These are phyloP conservation scores for Trichogramma pretiosum DNA, from an alignment of 1,140 invertebrate species.

Conservation along the genomic window DNA sequence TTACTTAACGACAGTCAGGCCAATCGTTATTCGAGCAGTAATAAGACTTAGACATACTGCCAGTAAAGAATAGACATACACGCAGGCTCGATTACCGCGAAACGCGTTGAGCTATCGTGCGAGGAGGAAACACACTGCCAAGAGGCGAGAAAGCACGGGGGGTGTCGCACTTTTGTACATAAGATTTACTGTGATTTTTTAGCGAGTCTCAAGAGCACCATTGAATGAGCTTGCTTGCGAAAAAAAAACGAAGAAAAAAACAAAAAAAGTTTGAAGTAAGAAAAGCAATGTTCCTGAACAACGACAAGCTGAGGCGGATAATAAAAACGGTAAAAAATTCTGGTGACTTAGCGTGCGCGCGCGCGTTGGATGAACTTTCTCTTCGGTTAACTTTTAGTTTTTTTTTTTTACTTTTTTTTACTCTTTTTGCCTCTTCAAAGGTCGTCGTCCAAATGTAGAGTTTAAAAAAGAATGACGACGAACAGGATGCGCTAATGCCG, in stretches of 20 bases:
- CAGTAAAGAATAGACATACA: no score
- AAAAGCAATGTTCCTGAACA: constrained; percentile 10
- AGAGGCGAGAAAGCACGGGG: neutral
- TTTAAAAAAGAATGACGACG: constrained; percentile 10
- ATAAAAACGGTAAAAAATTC: no score
- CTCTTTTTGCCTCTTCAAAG: constrained; percentile 6
- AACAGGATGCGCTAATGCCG: constrained; percentile 21
- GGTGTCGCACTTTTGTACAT: constrained; percentile 16
- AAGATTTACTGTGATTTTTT: constrained; percentile 17
- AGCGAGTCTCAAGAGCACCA: constrained; percentile 1
- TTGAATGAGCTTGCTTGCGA: constrained; percentile 8
- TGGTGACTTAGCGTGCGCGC: neutral
- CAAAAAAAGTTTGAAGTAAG: no score
- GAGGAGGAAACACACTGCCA: neutral
- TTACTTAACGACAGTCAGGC: no score
- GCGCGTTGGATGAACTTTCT: constrained; percentile 10
- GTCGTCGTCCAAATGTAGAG: constrained; percentile 1
- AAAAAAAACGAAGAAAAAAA: no score
- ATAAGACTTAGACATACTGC: no score
- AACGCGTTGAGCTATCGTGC: neutral
- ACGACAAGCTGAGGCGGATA: no score
- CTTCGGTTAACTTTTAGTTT: no score
- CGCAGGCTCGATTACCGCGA: no score
- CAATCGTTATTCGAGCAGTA: no score
- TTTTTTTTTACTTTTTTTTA: neutral